Evolutionary conservation across 2,797 vertebrate species (phyloP).

Genomic region (Diceros bicornis): DNA sequence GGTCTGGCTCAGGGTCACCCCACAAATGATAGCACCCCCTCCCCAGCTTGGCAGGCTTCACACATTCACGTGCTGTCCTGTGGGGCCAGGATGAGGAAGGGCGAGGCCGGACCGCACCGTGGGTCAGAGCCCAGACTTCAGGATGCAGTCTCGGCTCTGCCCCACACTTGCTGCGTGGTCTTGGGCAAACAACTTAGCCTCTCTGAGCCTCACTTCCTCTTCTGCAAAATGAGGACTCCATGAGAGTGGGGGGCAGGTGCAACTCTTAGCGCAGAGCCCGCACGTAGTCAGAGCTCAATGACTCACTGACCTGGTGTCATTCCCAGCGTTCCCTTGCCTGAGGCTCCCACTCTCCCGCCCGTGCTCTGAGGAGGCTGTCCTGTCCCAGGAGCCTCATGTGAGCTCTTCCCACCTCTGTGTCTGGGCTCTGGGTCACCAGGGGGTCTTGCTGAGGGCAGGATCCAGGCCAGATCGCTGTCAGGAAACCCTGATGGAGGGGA

Average conservation of each 20-base stretch:
- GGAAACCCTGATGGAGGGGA: background rate
- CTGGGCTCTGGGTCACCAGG: background rate
- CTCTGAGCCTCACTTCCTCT: background rate
- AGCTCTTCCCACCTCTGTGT: background rate
- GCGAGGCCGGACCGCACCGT: accelerated
- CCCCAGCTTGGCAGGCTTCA: background rate
- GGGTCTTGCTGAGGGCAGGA: background rate
- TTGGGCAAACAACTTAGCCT: background rate
- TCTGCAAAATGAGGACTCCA: background rate
- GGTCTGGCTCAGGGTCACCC: background rate
- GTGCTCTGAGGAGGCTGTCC: background rate
- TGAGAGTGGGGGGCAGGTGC: background rate
- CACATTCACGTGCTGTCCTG: background rate
- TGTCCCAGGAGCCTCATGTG: background rate
- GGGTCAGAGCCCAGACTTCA: background rate
- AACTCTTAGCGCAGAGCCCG: background rate
- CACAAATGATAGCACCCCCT: background rate
- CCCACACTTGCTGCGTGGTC: accelerated
- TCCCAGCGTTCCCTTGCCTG: background rate
- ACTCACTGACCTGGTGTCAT: accelerated
- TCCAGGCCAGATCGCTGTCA: background rate
- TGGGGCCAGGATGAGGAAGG: background rate
- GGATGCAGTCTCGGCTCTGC: background rate
- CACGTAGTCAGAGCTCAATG: background rate
- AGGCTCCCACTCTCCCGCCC: accelerated